Evolutionary conservation across 2,797 vertebrate species (phyloP).

Genomic region (Aphelocoma californica): DNA sequence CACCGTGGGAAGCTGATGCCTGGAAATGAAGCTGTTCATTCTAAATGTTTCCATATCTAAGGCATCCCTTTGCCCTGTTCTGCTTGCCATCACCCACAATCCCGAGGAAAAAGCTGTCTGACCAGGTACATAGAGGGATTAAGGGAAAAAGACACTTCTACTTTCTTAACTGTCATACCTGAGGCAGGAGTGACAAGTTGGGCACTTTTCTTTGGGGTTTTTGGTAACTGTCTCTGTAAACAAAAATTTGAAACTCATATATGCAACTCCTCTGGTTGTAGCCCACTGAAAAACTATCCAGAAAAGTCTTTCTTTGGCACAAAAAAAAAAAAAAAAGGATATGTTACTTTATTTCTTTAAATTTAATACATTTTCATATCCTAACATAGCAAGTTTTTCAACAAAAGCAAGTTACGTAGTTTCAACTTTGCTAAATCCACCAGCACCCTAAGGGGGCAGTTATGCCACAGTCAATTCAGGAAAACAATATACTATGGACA

Average conservation of each 20-base stretch:
- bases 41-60: not conserved
- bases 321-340: not conserved
- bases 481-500: not conserved
- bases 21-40: not conserved
- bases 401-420: no score
- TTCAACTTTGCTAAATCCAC: not conserved
- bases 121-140: not conserved
- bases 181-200: not conserved
- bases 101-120: not conserved
- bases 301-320: not conserved
- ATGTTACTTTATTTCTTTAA: not conserved
- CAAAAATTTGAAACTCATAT: accelerated
- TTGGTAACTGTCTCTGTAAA: not conserved
- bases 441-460: not conserved
- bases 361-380: not conserved
- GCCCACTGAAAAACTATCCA: not conserved
- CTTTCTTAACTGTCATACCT: not conserved
- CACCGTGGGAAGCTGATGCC: not conserved
- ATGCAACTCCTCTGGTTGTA: not conserved
- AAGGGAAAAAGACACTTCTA: not conserved
- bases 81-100: not conserved
- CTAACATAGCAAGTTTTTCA: no score
- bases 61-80: not conserved
- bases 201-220: not conserved
- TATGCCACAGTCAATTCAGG: not conserved